Conservation (phyloP, 64 coral and sea anemone species). For the Anthopleura sola region DNA sequence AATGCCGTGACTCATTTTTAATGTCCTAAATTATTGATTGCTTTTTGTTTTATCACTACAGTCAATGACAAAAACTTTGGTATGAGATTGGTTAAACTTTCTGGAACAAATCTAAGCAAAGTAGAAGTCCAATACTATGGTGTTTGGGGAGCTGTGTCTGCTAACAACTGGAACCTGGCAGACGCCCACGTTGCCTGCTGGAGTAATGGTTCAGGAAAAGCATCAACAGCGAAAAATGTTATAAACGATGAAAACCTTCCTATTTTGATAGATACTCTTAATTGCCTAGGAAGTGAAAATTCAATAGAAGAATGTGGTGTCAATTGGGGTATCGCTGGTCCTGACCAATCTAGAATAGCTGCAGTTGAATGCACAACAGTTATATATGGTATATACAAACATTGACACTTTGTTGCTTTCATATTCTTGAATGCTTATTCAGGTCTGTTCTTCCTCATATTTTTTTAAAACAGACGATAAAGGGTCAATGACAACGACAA, state of each 20-base stretch:
- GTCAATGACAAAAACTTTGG: neutral
- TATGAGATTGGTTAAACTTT: neutral
- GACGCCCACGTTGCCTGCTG: neutral
- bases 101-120: neutral
- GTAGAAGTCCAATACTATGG: neutral
- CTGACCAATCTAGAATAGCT: neutral
- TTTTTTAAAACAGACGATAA: neutral
- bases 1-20: neutral
- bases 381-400: neutral
- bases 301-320: neutral
- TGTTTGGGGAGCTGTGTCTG: neutral
- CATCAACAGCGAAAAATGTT: neutral
- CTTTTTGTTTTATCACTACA: neutral
- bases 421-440: neutral
- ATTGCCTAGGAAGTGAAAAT: neutral
- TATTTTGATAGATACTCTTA: neutral
- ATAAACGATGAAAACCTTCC: neutral
- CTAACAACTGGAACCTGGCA: neutral
- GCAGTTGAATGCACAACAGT: neutral
- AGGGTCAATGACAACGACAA: neutral
- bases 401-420: neutral
- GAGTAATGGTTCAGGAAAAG: neutral
- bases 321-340: neutral
- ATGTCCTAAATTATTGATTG: neutral
- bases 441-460: neutral